phyloP scores from a whole-genome alignment of 2,797 vertebrate species.

The Tolypeutes matacus region DNA sequence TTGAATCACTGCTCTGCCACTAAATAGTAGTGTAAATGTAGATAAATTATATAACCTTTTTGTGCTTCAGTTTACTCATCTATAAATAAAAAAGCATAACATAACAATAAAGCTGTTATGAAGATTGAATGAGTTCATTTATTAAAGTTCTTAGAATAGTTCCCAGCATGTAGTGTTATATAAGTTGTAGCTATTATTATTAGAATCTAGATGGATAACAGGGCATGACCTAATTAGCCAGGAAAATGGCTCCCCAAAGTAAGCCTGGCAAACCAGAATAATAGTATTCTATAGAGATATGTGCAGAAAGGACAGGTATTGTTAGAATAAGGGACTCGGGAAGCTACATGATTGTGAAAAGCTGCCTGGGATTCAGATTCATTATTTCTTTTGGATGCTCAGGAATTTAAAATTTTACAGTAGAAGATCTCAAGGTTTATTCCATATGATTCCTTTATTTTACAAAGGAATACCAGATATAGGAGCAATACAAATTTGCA shows the following conservation, averaged over 20 bases:
- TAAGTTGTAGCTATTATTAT: conserved; percentile 38
- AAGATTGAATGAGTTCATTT: conserved; percentile 2
- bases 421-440: neutral
- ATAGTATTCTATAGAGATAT: conserved; percentile 1
- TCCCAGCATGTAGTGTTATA: neutral
- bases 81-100: conserved; percentile 32
- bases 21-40: neutral
- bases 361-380: neutral
- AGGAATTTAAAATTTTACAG: neutral
- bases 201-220: neutral
- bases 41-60: neutral
- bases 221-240: conserved; percentile 19
- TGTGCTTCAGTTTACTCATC: conserved; percentile 45
- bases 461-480: neutral
- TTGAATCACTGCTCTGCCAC: neutral
- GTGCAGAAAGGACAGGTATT: neutral
- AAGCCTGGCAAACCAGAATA: neutral
- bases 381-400: neutral
- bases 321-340: neutral
- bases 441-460: neutral
- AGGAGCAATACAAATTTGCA: neutral
- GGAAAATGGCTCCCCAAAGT: neutral
- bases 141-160: conserved; percentile 35
- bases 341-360: neutral
- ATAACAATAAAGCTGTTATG: neutral